phyloP scores from a whole-genome alignment of 2,113 vertebrate species.

The Caloenas nicobarica region DNA sequence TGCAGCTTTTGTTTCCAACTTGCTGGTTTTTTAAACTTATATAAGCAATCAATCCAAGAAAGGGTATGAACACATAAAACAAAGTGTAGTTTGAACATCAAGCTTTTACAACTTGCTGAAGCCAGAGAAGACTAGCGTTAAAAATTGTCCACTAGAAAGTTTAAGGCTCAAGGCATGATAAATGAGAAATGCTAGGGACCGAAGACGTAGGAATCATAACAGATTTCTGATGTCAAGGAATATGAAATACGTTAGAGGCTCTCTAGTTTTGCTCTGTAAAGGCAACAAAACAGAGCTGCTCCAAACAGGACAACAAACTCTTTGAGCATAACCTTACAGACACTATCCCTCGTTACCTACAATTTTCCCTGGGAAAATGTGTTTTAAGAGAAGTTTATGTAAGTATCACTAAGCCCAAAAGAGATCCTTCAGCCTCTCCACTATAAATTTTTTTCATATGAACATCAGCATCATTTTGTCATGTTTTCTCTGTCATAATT shows the following conservation, averaged over 20 bases:
- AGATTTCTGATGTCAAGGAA: neutral
- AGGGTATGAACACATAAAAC: constrained; percentile 37
- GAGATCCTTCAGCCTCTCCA: neutral
- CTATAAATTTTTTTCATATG: neutral
- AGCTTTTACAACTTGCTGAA: constrained; percentile 58
- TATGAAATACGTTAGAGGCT: neutral
- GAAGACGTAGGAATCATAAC: neutral
- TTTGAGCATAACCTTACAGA: neutral
- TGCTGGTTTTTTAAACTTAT: neutral
- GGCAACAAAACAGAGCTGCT: neutral
- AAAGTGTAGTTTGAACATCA: constrained; percentile 39
- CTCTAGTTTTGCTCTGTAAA: neutral
- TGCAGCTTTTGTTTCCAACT: constrained; percentile 53
- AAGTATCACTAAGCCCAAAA: neutral
- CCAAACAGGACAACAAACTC: neutral
- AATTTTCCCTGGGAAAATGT: neutral
- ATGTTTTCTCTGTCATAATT: neutral
- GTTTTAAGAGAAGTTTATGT: neutral
- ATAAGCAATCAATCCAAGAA: constrained; percentile 61
- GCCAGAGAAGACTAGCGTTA: constrained; percentile 24
- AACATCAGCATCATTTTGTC: constrained; percentile 1
- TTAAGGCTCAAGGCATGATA: constrained; percentile 51
- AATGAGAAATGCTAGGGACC: constrained; percentile 17
- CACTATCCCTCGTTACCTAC: neutral
- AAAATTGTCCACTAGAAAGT: constrained; percentile 25